Evolutionary conservation across 2,888 invertebrate species (phyloP).

Genomic region (Agriopis aurantiaria): DNA sequence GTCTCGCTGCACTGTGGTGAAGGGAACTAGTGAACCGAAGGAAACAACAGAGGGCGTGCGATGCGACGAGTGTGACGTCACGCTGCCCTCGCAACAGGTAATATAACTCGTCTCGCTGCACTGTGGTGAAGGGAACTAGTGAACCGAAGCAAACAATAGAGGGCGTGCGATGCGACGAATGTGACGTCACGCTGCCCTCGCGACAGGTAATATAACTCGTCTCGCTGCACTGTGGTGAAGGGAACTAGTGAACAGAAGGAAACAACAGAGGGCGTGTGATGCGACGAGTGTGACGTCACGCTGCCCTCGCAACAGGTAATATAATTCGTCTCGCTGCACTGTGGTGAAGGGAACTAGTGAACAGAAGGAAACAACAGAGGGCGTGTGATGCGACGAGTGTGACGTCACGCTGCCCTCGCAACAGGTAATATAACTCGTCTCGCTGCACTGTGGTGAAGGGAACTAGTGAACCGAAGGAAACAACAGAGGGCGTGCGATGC

Average conservation of each 20-base stretch:
- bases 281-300: constrained; percentile 11
- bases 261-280: background rate
- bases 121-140: too few species aligned
- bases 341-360: too few species aligned
- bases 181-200: constrained; percentile 8
- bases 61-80: constrained; percentile 11
- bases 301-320: constrained; percentile 5
- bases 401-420: constrained; percentile 6
- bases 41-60: background rate
- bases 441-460: background rate
- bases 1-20: background rate
- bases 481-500: background rate
- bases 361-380: background rate
- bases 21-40: too few species aligned
- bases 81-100: constrained; percentile 5
- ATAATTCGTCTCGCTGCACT: background rate
- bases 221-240: background rate
- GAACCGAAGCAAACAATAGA: background rate
- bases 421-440: constrained; percentile 1
- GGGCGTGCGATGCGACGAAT: constrained; percentile 2
- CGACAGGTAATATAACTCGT: constrained; percentile 5
- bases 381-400: constrained; percentile 4
- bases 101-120: background rate
- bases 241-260: background rate
- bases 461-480: background rate